A percentile compares a stretch with the other conserved stretches of the same genome.
Conservation (phyloP, 2,113 vertebrate species). For the Piaya cayana region DNA sequence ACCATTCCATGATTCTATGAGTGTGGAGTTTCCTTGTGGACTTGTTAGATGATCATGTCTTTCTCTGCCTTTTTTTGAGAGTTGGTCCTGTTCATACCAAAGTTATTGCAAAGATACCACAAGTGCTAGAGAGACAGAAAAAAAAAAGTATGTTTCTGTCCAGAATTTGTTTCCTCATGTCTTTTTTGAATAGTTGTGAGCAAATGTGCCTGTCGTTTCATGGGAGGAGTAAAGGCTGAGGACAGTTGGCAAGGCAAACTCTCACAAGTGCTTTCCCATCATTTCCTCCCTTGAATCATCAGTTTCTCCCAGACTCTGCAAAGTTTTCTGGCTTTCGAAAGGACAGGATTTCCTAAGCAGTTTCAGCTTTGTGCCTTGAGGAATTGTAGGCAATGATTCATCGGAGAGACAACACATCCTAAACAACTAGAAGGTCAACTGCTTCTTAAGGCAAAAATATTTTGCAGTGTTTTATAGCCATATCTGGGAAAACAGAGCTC, state of each 20-base stretch:
- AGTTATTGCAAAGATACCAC: background rate
- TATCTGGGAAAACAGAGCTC: conserved; percentile 9
- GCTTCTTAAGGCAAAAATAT: conserved; percentile 61
- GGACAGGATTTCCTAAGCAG: background rate
- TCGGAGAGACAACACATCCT: conserved; percentile 39
- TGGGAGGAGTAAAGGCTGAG: background rate
- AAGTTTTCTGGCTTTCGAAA: background rate
- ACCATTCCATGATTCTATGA: background rate
- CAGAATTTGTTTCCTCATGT: background rate
- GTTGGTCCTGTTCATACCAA: background rate
- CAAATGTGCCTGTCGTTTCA: background rate
- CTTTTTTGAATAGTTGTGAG: background rate
- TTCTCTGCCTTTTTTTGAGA: background rate
- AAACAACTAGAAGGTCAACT: conserved; percentile 56
- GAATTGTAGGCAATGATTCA: conserved; percentile 42
- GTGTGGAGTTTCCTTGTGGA: background rate
- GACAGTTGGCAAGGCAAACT: rapidly evolving
- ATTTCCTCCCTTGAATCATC: background rate
- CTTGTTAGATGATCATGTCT: background rate
- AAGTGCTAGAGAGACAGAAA: background rate
- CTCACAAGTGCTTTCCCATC: background rate
- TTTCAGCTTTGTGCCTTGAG: background rate
- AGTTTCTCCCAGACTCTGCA: background rate
- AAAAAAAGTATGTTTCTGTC: background rate
- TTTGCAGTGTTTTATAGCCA: conserved; percentile 25